Conservation (phyloP, 53 echinoderm and acorn worm species). For the Stichopus horrens region DNA sequence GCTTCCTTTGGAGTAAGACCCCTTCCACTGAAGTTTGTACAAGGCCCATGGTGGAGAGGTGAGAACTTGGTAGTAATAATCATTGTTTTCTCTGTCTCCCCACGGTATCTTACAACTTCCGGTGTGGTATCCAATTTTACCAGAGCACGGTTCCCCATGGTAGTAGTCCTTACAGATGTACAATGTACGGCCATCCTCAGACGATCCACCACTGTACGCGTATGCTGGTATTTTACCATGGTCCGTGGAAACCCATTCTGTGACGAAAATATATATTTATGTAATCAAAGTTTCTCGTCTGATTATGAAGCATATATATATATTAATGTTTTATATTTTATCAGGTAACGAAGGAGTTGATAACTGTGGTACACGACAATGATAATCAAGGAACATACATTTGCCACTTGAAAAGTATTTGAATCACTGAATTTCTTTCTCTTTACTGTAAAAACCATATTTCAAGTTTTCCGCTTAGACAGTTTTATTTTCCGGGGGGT, state of each 20-base stretch:
- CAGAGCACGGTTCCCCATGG: constrained; percentile 6
- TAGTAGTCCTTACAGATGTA: neutral
- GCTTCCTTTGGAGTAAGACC: neutral
- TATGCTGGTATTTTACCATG: neutral
- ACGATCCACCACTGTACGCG: neutral
- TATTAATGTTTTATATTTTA: no score
- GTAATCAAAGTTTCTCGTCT: no score
- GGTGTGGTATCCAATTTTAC: neutral
- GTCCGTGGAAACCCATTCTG: constrained; percentile 9
- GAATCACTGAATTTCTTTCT: no score
- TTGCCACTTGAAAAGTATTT: no score
- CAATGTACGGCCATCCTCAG: neutral
- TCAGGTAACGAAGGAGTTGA: no score
- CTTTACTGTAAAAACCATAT: no score
- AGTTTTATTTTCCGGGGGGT: no score
- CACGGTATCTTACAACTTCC: constrained; percentile 18
- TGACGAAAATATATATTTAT: no score
- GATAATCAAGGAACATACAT: no score
- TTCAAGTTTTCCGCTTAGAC: no score
- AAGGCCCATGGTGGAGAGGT: constrained; percentile 8
- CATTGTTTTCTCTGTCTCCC: constrained; percentile 24
- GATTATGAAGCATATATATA: no score
- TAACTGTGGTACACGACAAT: no score
- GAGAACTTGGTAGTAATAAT: neutral
- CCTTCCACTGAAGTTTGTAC: neutral